Base-by-base conservation (phyloP, 2,888 invertebrate species). In the Helleia helle region DNA sequence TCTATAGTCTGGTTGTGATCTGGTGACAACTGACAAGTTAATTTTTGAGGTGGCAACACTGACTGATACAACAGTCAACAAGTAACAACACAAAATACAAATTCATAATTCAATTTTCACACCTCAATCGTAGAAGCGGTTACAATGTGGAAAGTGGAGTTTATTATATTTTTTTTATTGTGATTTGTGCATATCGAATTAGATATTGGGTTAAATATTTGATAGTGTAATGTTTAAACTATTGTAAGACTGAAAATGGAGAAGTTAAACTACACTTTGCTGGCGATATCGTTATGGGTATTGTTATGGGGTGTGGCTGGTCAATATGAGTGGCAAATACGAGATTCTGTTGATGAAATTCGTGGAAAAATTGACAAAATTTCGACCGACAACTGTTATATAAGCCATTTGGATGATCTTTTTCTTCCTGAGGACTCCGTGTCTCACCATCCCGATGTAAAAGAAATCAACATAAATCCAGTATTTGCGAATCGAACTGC, bases 401-500 rank as follows among this genome's bases (percentile, higher is more conserved):
- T 97, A 44, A 92, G 93, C 56, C 94, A 95, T 62, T 80, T 92
- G 11, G 90, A 90, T 40, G 94, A 97, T 55, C 81, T 99, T 14
- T 94, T 92, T 64, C 80, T 98, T 44, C 93, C 95, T 0, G 88
- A 89, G 38, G 94, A 95, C 51, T 87, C 94, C 0, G 92, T 99
- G 1, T 95, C 97, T 0, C 97, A 97, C 65, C 87, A 93, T 49
- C 97, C 97, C 0, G 95, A 96, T 59, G 94, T 96, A 46, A 96
- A 96, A 71, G 95, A 97, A 63, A 91, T 97, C 47, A 95, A 96
- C 60, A 94, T 96, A 40, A 96, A 97, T 83, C 94, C 97, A 6
- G 90, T 97, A 38, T 96, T 95, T 60, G 96, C 96, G 0, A 99
- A 99, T 79, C 89, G 98, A 58, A 97, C 98, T 0, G 94, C 94